Base-by-base conservation (phyloP, 1,140 invertebrate genomes). In the Anadara kagoshimensis region DNA sequence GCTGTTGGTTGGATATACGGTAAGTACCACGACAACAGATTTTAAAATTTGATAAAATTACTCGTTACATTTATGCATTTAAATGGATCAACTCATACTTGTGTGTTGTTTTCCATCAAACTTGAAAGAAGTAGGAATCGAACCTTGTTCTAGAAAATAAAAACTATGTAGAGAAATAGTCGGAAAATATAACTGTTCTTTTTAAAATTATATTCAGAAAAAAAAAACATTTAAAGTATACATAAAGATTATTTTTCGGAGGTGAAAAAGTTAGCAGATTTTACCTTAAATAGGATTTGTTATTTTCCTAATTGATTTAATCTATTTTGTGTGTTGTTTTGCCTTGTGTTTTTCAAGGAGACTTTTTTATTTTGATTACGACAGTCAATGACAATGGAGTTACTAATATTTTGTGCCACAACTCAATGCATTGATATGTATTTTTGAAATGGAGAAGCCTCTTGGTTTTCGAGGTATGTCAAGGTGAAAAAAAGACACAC, bases 1-100 rank as follows among this genome's bases (percentile, higher is more conserved):
- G 93, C 93, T 44, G 91, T 95, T 5, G 90, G 92, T 0, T 95
- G 94, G 92, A 93, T 93, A 24, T 96, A 95, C 85, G 94, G 94
- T 84, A 79, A 77, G 44, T 54, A 29, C 45, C 47, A 22, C 11
- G 43, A 11, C 8, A 41, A 5, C 47, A 49, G 47, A 49, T 5
- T 49, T 49, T 0, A n/a, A 0, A 49, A 49, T n/a, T 1, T 49
- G n/a, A 18, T 49, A 1, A 49, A 16, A 20, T 16, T 51, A 20
- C 0, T 16, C 8, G 8, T 2, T 16, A 18, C 14, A 20, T 51
- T 16, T 16, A 51, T 51, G 18, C 8, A 16, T 51, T 16, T 1
- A 51, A 16, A 51, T 16, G 18, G 1, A 51, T 16, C 5, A 16
- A 51, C 1, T 16, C 18, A 51, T 16, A 51, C 18, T 16, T 16